phyloP scores from a whole-genome alignment of 2,113 vertebrate genomes.

The Pomatorhinus ruficollis region DNA sequence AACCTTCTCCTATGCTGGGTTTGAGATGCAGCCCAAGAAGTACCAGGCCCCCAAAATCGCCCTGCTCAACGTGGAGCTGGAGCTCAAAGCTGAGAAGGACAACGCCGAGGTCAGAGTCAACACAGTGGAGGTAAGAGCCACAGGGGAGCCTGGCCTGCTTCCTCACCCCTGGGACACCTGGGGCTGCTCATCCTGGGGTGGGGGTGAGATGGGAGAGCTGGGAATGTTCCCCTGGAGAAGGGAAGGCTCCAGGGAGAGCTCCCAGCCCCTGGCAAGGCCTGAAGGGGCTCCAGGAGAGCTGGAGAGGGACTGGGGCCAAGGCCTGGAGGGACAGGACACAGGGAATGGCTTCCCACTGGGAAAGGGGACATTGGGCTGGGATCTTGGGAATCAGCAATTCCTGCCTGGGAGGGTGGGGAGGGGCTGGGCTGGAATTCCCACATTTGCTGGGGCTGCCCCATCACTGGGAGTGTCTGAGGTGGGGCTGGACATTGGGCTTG shows the following conservation, averaged over 20 bases:
- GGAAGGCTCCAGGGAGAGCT: fast-evolving
- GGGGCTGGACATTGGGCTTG: too few relatives aligned
- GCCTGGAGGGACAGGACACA: neutral
- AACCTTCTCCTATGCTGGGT: constrained; percentile 96
- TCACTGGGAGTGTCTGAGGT: fast-evolving
- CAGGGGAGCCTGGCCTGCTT: neutral
- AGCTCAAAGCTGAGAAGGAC: constrained; percentile 97
- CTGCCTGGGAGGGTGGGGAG: fast-evolving
- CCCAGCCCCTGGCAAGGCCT: neutral
- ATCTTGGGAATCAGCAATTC: neutral
- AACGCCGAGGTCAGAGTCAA: constrained; percentile 94
- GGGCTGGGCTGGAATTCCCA: neutral
- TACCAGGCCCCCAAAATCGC: constrained; percentile 89
- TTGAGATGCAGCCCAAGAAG: constrained; percentile 98
- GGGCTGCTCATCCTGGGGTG: neutral
- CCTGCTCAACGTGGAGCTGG: constrained; percentile 93
- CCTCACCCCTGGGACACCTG: fast-evolving
- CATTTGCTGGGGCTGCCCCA: neutral
- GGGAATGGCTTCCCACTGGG: too few relatives aligned
- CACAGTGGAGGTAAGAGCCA: constrained; percentile 82
- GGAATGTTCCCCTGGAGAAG: neutral
- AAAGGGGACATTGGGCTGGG: neutral
- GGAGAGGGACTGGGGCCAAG: neutral
- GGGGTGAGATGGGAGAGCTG: neutral
- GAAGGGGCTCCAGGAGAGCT: neutral